Conservation (phyloP, 1,140 invertebrate species). For the Ceratina calcarata region DNA sequence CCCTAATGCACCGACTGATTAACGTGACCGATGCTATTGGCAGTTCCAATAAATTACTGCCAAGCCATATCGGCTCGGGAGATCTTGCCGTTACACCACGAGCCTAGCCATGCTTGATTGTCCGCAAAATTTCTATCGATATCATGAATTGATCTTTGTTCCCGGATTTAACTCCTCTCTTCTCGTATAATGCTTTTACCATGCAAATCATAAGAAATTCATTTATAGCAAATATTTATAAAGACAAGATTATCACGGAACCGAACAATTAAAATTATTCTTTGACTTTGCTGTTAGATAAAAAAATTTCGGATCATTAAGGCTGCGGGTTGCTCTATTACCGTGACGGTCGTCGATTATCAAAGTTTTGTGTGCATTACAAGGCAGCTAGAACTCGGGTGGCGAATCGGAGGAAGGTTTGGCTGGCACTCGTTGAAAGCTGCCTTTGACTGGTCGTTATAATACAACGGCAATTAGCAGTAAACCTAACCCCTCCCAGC, state of each 20-base stretch:
- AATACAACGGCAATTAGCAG: conserved; percentile 71
- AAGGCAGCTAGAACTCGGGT: conserved; percentile 51
- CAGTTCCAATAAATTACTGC: conserved; percentile 46
- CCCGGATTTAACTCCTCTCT: too few relatives aligned
- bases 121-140: neutral
- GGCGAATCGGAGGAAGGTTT: conserved; percentile 11
- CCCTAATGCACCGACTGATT: conserved; percentile 33
- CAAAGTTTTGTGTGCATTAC: conserved; percentile 62
- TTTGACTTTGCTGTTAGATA: too few relatives aligned
- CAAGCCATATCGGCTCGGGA: conserved; percentile 12
- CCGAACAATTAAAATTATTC: too few relatives aligned
- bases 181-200: too few relatives aligned
- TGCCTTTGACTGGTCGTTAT: conserved; percentile 68
- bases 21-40: conserved; percentile 34
- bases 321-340: too few relatives aligned
- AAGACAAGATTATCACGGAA: too few relatives aligned
- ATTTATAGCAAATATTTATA: too few relatives aligned
- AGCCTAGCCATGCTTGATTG: neutral
- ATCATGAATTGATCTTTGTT: too few relatives aligned
- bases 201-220: too few relatives aligned
- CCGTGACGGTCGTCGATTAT: conserved; percentile 35
- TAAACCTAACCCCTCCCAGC: conserved; percentile 61
- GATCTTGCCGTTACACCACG: neutral
- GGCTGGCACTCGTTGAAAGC: conserved; percentile 56
- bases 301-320: too few relatives aligned